A percentile compares a stretch with the other conserved stretches of the same genome.
These are phyloP conservation scores for Zeuzera pyrina DNA, from an alignment of 2,888 invertebrate genomes.

Conservation along the genomic window DNA sequence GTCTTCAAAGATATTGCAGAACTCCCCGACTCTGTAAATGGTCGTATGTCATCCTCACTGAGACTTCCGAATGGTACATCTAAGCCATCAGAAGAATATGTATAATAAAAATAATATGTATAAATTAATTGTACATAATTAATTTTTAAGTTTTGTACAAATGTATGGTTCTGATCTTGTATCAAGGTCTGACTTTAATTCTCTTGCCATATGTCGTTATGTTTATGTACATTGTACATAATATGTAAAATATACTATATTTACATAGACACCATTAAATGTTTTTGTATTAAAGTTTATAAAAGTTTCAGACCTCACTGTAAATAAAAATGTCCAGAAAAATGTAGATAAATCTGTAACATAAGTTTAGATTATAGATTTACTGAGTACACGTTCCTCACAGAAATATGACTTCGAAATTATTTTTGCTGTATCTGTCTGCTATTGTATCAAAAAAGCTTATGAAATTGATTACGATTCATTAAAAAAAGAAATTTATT, in stretches of 20 bases:
- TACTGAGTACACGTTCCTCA: neutral
- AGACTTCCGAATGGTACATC: conserved; percentile 84
- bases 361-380: neutral
- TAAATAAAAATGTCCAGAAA: neutral
- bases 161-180: conserved; percentile 57
- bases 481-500: no score
- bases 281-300: no score
- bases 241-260: neutral
- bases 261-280: neutral
- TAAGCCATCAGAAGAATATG: conserved; percentile 93
- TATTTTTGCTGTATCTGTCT: no score
- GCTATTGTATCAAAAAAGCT: no score
- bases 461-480: no score
- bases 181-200: conserved; percentile 56
- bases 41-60: conserved; percentile 80
- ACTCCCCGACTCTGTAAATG: conserved; percentile 86
- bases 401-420: neutral
- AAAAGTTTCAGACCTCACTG: no score
- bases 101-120: no score
- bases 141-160: conserved; percentile 44
- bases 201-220: conserved; percentile 69
- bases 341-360: neutral
- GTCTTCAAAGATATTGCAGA: conserved; percentile 98
- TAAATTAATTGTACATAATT: conserved; percentile 20
- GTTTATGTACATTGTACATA: no score